These are phyloP conservation scores for Barbus barbus DNA, from an alignment of 2,113 vertebrate species.

Conservation along the genomic window DNA sequence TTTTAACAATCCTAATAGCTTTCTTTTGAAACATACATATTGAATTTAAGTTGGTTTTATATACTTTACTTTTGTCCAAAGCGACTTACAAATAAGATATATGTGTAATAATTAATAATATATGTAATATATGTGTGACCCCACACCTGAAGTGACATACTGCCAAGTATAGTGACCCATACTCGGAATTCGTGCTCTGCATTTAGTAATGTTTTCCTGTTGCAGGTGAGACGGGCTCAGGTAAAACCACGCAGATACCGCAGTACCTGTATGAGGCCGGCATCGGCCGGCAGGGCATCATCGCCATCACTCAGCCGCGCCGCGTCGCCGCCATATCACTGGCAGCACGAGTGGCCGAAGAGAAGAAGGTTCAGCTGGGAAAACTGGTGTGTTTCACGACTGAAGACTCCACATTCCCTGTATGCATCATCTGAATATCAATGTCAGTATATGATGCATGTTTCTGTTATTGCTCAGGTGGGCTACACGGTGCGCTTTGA, in stretches of 20 bases:
- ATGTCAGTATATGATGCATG: too few relatives aligned
- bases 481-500: conserved; percentile 96
- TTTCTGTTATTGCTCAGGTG: conserved; percentile 75
- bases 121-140: too few relatives aligned
- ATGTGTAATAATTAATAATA: too few relatives aligned
- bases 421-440: background rate
- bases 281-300: conserved; percentile 81
- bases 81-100: too few relatives aligned
- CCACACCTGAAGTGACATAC: too few relatives aligned
- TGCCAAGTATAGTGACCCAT: too few relatives aligned
- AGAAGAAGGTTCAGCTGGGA: conserved; percentile 88
- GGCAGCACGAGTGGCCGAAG: conserved; percentile 88
- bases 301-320: conserved; percentile 93
- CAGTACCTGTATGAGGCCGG: conserved; percentile 93
- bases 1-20: too few relatives aligned
- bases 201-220: background rate
- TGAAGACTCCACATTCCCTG: background rate
- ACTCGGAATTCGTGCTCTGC: too few relatives aligned
- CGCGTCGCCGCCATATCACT: conserved; percentile 93
- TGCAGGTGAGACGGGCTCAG: conserved; percentile 93
- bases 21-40: too few relatives aligned
- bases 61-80: too few relatives aligned
- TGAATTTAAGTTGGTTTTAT: too few relatives aligned
- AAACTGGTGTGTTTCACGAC: conserved; percentile 79
- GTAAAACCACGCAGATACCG: conserved; percentile 95